Evolutionary conservation across 2,113 vertebrate genomes (phyloP), one percentile per base, ranked within the genome.

Genomic region (Carlito syrichta): DNA sequence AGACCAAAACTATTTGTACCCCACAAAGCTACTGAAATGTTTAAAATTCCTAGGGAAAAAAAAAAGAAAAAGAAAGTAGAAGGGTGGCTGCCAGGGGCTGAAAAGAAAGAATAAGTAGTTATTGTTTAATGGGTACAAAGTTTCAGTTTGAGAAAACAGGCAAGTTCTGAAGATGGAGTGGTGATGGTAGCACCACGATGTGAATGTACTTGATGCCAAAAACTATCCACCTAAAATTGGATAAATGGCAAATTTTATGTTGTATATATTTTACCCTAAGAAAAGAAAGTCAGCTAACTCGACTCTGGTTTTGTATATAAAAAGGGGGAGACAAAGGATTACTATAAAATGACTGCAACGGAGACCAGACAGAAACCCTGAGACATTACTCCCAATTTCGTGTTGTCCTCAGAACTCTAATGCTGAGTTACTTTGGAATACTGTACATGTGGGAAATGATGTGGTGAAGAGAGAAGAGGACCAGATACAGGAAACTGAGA

Each of bases 391-490:
- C 71, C 60, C 56, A 22, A 8, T 14, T 88, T 66, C 16, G 12
- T 3, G 27, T 52, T 69, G 69, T 14, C 60, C 68, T 85, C 19
- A 23, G 40, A 94, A 27, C 56, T 60, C 66, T 54, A 71, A 48
- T 0, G 0, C 43, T 8, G 8, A 6, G 30, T 23, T 27, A 3
- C n/a, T 81, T 43, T 30, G 17, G 12, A 43, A 85, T 2, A 17
- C 32, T 1, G 4, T 4, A 76, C 32, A 58, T 79, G 63, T 3
- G 6, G 32, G 82, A 77, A 84, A 68, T 7, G 30, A 17, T 40
- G 23, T 4, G 2, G 23, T 17, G 27, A 86, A 40, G 52, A 83
- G 11, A 89, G 30, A 81, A 69, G 48, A 54, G 25, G 16, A 30
- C 22, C 23, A 48, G 30, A 62, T n/a, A 10, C 20, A 74, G 63